Percentiles rank a stretch among this genome's conserved stretches.
phyloP scores from a whole-genome alignment of 2,113 vertebrate species.

The Nyctibius bracteatus region DNA sequence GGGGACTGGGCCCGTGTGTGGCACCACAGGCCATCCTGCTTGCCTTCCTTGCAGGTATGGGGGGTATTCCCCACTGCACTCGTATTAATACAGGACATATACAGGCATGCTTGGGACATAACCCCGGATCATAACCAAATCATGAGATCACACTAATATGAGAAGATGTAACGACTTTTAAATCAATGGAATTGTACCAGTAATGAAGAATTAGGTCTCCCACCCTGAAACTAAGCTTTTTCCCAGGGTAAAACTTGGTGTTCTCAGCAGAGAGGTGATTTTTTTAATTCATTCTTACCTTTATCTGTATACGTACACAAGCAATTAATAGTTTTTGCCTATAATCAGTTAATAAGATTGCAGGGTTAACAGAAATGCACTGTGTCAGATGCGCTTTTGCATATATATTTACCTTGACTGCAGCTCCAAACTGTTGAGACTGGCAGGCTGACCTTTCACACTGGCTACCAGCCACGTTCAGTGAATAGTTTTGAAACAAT shows the following conservation, averaged over 20 bases:
- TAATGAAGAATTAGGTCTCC: background rate
- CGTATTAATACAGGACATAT: background rate
- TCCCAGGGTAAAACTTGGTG: background rate
- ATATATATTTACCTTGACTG: background rate
- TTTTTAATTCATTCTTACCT: background rate
- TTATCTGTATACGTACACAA: background rate
- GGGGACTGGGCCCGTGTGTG: background rate
- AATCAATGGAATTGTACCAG: background rate
- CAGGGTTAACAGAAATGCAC: background rate
- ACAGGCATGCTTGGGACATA: background rate
- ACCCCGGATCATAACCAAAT: background rate
- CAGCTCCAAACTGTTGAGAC: background rate
- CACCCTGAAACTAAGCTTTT: background rate
- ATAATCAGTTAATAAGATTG: background rate
- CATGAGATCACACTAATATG: background rate
- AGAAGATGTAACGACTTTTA: background rate
- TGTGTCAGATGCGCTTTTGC: background rate
- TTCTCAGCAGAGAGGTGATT: background rate
- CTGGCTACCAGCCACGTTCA: background rate
- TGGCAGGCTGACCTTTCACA: slow-evolving; percentile 36
- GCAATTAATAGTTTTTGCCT: background rate
- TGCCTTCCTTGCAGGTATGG: background rate
- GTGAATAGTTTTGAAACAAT: background rate
- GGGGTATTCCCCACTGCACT: background rate
- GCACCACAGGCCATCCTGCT: background rate